Evolutionary conservation across 37 sponge, comb jelly and placozoan species (phyloP), one percentile per base, ranked within the genome.

Genomic region (Aphrocallistes beatrix): DNA sequence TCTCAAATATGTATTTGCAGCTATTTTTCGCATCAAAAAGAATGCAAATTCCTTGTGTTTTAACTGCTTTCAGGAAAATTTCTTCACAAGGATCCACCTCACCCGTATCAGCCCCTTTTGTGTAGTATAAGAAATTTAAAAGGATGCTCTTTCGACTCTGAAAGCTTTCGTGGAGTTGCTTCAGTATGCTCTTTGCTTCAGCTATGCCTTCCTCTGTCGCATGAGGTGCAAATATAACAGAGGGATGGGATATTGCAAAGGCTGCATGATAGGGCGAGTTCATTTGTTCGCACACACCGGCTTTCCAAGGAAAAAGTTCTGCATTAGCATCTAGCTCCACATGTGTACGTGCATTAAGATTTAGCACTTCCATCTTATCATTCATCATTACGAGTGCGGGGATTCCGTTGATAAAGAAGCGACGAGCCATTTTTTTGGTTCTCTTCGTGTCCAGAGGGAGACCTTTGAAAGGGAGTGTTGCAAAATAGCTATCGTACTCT

Each of bases 401-500:
- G 75, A 60, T 60, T 32, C 75, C 75, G 21, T 30, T 60, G 25
- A 60, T 60, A 28, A 60, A 60, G 75, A 60, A 60, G 75, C 75
- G 75, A 60, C 75, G 75, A 3, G 75, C 75, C 75, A 60, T 60
- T 13, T 60, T 60, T 30, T 60, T 60, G 75, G 88, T 90, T 36
- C 91, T 69, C 21, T 81, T 16, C 82, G 91, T 93, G 32, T 83
- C 86, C 47, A 69, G 89, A 23, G 93, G 93, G 16, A 97, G 30
- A 10, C 92, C 89, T 16, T 90, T 48, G 91, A 91, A 97, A 0
- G 98, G 98, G 92, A 97, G 91, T 30, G 51, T 50, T 0, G 36
- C 34, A 23, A 87, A 90, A 82, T 97, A 97, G 45, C 93, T 92
- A 84, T 87, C 81, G 82, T 90, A 93, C 6, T 82, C 38, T 0